Base-by-base conservation (phyloP, 2,888 invertebrate genomes). In the Philereme vetulata region DNA sequence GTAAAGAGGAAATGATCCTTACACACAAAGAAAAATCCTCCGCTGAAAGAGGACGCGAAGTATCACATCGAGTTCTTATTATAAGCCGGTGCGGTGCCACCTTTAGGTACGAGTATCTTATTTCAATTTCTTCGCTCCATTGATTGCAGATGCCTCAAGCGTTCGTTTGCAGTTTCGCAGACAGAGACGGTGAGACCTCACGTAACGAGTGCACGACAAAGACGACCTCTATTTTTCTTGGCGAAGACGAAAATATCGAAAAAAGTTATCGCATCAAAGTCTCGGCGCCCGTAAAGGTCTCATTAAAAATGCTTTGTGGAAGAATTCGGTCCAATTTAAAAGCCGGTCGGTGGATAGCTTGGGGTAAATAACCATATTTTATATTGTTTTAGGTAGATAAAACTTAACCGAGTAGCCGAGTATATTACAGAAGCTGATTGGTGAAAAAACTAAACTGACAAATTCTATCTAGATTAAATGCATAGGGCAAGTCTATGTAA, bases 101-200 rank as follows among this genome's bases (percentile, higher is more conserved):
- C 85, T 86, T 77, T 76, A 79, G 87, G 84, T 86, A 21, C 21
- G 21, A 21, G 21, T 21, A 89, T 90, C 90, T 89, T 88, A 90
- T 90, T 90, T 88, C 90, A 91, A 91, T 90, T 91, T 89, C 81
- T 86, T 85, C 91, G 90, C 87, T 87, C 87, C 90, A 92, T 91
- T 91, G 90, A 89, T 87, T 91, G 88, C 90, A 90, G 90, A 90
- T 87, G 86, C 88, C 85, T 82, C 78, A 79, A 82, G 84, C 82
- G 80, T 82, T 80, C 84, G 82, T 87, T 84, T 85, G 84, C 88
- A 85, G 82, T 84, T 74, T 78, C 73, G 72, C 71, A 66, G 76
- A 86, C 62, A 67, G 82, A 71, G 86, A 87, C 65, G 71, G 68
- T 60, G 59, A 68, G 68, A 81, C 71, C 64, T 66, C 57, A 62